Evolutionary conservation across 2,888 invertebrate genomes (phyloP).

Genomic region (Tinea trinotella): DNA sequence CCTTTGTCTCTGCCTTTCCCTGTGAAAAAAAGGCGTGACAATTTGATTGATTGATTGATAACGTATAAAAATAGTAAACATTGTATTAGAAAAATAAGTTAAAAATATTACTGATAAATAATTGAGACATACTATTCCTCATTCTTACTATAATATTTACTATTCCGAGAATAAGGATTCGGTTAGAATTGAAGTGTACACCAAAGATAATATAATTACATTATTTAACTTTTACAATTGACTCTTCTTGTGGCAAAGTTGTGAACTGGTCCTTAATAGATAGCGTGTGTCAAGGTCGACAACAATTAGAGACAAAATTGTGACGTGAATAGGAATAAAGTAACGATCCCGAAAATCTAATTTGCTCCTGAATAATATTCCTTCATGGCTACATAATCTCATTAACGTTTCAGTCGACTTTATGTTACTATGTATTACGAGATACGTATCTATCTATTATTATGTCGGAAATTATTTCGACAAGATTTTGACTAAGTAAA

Average conservation of each 20-base stretch:
- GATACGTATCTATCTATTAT: slow-evolving; percentile 11
- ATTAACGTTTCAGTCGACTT: slow-evolving; percentile 9
- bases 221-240: neutral
- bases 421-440: neutral
- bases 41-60: too few relatives aligned
- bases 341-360: slow-evolving; percentile 14
- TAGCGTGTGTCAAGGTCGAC: slow-evolving; percentile 5
- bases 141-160: too few relatives aligned
- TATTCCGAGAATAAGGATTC: too few relatives aligned
- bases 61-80: too few relatives aligned
- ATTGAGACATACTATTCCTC: too few relatives aligned
- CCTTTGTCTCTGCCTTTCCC: too few relatives aligned
- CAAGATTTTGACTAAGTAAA: too few relatives aligned
- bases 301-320: slow-evolving; percentile 8
- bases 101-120: too few relatives aligned
- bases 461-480: neutral
- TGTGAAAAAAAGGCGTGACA: too few relatives aligned
- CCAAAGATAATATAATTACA: neutral
- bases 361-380: slow-evolving; percentile 16
- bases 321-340: slow-evolving; percentile 16
- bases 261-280: slow-evolving; percentile 5
- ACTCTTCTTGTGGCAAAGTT: neutral
- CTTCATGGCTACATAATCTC: slow-evolving; percentile 16
- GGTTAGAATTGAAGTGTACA: too few relatives aligned
- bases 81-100: too few relatives aligned